Evolutionary conservation across 2,888 invertebrate genomes (phyloP), one percentile per base, ranked within the genome.

Genomic region (Mallateleia sp.): DNA sequence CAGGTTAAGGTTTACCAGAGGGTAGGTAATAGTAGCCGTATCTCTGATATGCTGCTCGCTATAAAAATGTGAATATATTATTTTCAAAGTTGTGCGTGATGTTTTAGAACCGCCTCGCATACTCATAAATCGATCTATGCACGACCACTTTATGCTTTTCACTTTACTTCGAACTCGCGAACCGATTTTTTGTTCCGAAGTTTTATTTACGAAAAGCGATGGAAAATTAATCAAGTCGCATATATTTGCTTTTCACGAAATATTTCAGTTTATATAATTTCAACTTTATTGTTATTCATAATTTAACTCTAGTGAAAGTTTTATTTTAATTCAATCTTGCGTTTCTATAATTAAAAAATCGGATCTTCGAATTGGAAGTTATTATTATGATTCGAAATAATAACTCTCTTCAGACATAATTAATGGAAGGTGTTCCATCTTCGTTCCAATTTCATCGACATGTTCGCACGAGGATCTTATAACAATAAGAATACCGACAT

Each of bases 61-160:
- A 94, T 94, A 94, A 95, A 95, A 94, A 95, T 95, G 94, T 94
- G 94, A 95, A 94, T 94, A 94, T 94, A 95, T 95, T 94, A 94
- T 92, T 89, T 92, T 93, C 91, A 92, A 92, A 92, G 47, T 75
- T 92, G 93, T 92, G 93, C 94, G 93, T 93, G 94, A 94, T 93
- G 93, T 93, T 92, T 93, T 91, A 93, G 91, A 87, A 89, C 88
- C 82, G 74, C 85, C 69, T 82, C 75, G 54, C 66, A 67, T 74
- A 79, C 79, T 85, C 67, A 74, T 74, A 85, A 85, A 85, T 85
- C 79, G 84, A 85, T 85, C 79, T 85, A 67, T 79, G 84, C 84
- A 66, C 56, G 62, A 62, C 42, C 42, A 45, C 58, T 82, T 82
- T 82, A 75, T 69, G 54, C 66, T 64, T 83, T 83, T 54, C 45